phyloP scores from a whole-genome alignment of 2,113 vertebrate genomes.

The Pampusana beccarii region DNA sequence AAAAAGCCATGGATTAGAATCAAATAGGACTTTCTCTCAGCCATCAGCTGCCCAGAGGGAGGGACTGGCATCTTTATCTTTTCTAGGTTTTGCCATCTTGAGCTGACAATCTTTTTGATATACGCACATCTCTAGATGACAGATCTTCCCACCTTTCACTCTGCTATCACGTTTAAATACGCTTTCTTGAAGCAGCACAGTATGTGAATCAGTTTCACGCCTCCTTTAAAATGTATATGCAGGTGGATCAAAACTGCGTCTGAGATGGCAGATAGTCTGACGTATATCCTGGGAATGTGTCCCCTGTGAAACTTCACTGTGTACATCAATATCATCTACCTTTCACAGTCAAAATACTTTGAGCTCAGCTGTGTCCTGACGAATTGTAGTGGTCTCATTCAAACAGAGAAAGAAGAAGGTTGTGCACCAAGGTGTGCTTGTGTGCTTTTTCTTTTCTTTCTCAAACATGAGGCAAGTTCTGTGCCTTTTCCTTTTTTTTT shows the following conservation, averaged over 20 bases:
- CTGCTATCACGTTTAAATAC: not conserved
- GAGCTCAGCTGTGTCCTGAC: not conserved
- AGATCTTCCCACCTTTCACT: not conserved
- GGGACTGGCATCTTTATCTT: not conserved
- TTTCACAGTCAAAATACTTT: not conserved
- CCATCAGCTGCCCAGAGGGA: not conserved
- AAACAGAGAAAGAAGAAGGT: not conserved
- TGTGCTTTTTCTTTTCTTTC: not conserved
- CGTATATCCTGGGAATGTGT: not conserved
- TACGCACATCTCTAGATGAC: not conserved
- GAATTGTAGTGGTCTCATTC: not conserved
- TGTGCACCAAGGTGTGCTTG: not conserved
- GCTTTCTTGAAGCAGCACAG: not conserved
- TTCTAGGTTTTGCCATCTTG: not conserved
- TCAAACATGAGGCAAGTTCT: not conserved
- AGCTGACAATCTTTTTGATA: not conserved
- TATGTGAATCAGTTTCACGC: not conserved
- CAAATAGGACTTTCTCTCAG: not conserved
- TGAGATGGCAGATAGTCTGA: conserved; percentile 15
- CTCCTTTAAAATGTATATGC: not conserved
- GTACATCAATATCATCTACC: conserved; percentile 1
- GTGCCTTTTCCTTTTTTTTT: not conserved
- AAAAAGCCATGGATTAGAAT: not conserved
- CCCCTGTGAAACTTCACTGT: not conserved
- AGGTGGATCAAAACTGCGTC: not conserved